Percentiles rank a stretch among this genome's conserved stretches.
phyloP scores from a whole-genome alignment of 2,888 invertebrate genomes.

The Julus scanicus region DNA sequence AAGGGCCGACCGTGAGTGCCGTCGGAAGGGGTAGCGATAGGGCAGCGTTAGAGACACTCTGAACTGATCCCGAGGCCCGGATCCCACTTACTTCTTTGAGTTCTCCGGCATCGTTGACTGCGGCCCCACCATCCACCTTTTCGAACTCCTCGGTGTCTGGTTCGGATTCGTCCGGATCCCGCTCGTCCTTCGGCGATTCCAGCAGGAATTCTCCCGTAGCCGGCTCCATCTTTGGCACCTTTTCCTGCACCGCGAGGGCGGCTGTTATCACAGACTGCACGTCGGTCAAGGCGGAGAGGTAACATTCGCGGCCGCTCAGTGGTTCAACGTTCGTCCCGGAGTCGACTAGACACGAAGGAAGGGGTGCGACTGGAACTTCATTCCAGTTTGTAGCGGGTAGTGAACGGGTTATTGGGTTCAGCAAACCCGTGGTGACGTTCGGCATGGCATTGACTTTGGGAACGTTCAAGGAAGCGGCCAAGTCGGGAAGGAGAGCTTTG shows the following conservation, averaged over 20 bases:
- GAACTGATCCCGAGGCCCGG: conserved; percentile 29
- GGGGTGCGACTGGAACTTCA: neutral
- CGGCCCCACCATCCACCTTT: conserved; percentile 72
- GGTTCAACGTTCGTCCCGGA: neutral
- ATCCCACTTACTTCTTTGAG: conserved; percentile 37
- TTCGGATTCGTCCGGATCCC: conserved; percentile 75
- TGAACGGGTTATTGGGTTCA: neutral
- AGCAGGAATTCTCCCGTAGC: neutral
- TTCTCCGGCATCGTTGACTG: conserved; percentile 40
- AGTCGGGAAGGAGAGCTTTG: conserved; percentile 63
- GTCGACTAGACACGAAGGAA: neutral
- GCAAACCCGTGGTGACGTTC: neutral
- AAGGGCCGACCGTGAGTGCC: conserved; percentile 22
- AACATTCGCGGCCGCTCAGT: neutral
- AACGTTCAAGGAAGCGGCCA: conserved; percentile 59
- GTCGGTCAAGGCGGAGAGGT: conserved; percentile 5
- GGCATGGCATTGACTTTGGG: neutral
- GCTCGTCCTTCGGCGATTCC: conserved; percentile 54
- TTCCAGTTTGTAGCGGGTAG: neutral
- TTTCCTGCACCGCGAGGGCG: neutral
- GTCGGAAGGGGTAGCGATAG: conserved; percentile 8
- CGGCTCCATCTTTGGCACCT: neutral
- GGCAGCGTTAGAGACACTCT: conserved; percentile 34
- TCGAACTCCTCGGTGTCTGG: conserved; percentile 86
- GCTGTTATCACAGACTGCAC: neutral